phyloP scores from a whole-genome alignment of 2,888 invertebrate species.

The Archips xylosteana region DNA sequence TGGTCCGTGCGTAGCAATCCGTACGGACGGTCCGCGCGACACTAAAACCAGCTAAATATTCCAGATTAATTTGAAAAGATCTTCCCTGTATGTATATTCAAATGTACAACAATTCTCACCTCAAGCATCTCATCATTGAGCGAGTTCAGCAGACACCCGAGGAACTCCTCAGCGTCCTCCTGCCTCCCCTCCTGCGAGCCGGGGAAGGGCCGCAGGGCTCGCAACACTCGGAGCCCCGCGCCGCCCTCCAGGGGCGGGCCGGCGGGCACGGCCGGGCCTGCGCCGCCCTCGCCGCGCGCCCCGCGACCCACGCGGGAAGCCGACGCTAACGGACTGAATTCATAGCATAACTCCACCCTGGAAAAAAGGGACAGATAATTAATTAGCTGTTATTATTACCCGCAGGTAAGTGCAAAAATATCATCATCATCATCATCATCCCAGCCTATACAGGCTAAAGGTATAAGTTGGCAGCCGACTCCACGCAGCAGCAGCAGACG shows the following conservation, averaged over 20 bases:
- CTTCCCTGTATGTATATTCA: too few species aligned
- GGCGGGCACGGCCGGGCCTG: slow-evolving; percentile 81
- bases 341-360: slow-evolving; percentile 91
- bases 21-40: too few species aligned
- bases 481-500: too few species aligned
- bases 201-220: slow-evolving; percentile 88
- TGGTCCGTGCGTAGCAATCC: too few species aligned
- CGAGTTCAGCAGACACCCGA: slow-evolving; percentile 96
- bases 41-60: too few species aligned
- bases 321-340: slow-evolving; percentile 89
- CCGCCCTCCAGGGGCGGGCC: slow-evolving; percentile 96
- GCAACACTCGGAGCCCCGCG: slow-evolving; percentile 93
- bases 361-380: slow-evolving; percentile 39
- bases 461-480: too few species aligned
- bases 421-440: too few species aligned
- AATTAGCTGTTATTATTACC: too few species aligned
- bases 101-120: slow-evolving; percentile 37
- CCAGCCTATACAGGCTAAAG: too few species aligned
- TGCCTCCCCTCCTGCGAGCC: slow-evolving; percentile 93
- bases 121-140: slow-evolving; percentile 97
- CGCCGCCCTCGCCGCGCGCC: slow-evolving; percentile 57
- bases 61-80: too few species aligned
- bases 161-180: slow-evolving; percentile 99
- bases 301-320: slow-evolving; percentile 75
- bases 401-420: too few species aligned